These are phyloP conservation scores for Dendroctonus valens DNA, from an alignment of 1,140 invertebrate species.

Conservation along the genomic window DNA sequence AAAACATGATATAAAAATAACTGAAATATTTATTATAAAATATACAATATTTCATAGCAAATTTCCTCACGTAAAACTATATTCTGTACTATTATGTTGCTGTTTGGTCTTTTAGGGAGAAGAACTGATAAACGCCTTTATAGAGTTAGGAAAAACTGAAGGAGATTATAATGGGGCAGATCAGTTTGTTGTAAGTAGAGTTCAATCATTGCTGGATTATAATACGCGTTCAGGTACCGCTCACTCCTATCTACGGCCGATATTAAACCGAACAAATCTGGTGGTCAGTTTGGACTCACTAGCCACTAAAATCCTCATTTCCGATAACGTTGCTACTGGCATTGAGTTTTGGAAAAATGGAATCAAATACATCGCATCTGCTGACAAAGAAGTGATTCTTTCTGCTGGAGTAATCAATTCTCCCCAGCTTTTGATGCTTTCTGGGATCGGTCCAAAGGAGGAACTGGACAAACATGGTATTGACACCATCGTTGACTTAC, in stretches of 20 bases:
- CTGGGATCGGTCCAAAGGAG: too few relatives aligned
- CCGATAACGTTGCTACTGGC: conserved; percentile 60
- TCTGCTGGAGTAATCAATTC: conserved; percentile 71
- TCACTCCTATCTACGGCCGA: conserved; percentile 8
- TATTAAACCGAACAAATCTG: conserved; percentile 18
- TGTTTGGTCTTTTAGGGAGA: neutral
- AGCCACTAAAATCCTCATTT: conserved; percentile 5
- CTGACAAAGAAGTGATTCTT: conserved; percentile 70
- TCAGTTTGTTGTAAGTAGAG: conserved; percentile 38
- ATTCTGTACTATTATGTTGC: too few relatives aligned
- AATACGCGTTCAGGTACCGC: conserved; percentile 41
- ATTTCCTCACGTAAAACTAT: too few relatives aligned
- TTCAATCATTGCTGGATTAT: conserved; percentile 13
- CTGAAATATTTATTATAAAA: neutral
- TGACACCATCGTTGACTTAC: too few relatives aligned
- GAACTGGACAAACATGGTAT: too few relatives aligned
- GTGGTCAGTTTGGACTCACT: conserved; percentile 34
- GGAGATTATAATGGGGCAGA: conserved; percentile 34
- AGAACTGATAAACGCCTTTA: conserved; percentile 28
- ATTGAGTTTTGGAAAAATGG: conserved; percentile 65
- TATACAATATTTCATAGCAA: too few relatives aligned
- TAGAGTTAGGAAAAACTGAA: conserved; percentile 43
- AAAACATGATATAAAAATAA: neutral
- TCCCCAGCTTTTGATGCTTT: conserved; percentile 47
- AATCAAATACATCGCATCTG: conserved; percentile 50